A percentile compares a stretch with the other conserved stretches of the same genome.
Evolutionary conservation across 2,888 invertebrate species (phyloP).

Genomic region (Dicranocentrus wangi): DNA sequence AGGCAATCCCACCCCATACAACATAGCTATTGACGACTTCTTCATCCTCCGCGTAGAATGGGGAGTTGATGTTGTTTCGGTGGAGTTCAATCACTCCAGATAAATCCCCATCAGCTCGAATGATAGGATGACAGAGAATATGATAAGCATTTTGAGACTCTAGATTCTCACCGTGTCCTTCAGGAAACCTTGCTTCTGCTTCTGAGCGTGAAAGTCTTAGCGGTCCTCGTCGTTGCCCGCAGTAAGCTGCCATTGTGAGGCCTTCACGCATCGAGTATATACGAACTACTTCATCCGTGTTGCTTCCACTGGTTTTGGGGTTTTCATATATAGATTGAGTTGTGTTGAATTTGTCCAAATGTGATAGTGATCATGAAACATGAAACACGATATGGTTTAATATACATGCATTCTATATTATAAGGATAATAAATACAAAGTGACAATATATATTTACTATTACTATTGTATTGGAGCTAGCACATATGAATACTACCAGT

Average conservation of each 20-base stretch:
- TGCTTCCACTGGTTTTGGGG: too few relatives aligned
- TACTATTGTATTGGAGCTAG: too few relatives aligned
- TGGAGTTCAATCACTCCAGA: conserved; percentile 83
- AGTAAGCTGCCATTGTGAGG: conserved; percentile 75
- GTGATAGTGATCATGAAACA: too few relatives aligned
- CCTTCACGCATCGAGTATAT: conserved; percentile 69
- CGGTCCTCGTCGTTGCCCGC: conserved; percentile 76
- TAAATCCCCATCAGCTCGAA: conserved; percentile 80
- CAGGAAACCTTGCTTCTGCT: conserved; percentile 77
- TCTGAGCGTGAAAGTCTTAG: conserved; percentile 76
- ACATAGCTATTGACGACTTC: conserved; percentile 81
- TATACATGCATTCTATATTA: too few relatives aligned
- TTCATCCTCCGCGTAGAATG: conserved; percentile 81
- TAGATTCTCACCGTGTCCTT: conserved; percentile 68
- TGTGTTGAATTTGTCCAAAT: too few relatives aligned
- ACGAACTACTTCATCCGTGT: not conserved
- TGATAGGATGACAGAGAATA: conserved; percentile 78
- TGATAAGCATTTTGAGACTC: conserved; percentile 62
- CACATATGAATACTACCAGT: too few relatives aligned
- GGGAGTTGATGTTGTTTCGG: conserved; percentile 76
- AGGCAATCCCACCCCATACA: conserved; percentile 82
- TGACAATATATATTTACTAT: too few relatives aligned
- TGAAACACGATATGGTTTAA: too few relatives aligned
- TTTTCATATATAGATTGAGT: too few relatives aligned
- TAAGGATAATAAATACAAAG: too few relatives aligned